Evolutionary conservation across 2,113 vertebrate genomes (phyloP).

Genomic region (Pachypanchax playfairii): DNA sequence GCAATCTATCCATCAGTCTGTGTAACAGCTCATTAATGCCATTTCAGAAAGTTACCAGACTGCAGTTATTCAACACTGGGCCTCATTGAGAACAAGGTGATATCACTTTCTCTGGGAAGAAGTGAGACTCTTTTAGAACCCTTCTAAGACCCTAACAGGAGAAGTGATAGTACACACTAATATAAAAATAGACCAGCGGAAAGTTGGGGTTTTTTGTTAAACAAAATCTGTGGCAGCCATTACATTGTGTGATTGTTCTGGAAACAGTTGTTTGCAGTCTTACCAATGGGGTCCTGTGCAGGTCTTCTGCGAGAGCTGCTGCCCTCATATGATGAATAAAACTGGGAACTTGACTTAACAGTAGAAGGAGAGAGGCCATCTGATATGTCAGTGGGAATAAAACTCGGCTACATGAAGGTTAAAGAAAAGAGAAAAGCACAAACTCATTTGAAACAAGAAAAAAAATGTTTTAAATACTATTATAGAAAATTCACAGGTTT

Average conservation of each 20-base stretch:
- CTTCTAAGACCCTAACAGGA: constrained; percentile 39
- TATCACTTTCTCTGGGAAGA: constrained; percentile 42
- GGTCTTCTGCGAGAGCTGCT: constrained; percentile 82
- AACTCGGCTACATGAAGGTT: constrained; percentile 78
- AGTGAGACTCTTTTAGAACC: constrained; percentile 38
- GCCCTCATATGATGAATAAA: constrained; percentile 83
- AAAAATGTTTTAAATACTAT: not conserved
- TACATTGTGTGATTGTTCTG: not conserved
- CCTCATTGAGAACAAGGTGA: not conserved
- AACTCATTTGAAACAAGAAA: not conserved
- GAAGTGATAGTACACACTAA: constrained; percentile 32
- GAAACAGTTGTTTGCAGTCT: constrained; percentile 46
- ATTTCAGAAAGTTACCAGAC: constrained; percentile 32
- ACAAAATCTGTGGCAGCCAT: not conserved
- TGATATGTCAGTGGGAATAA: constrained; percentile 86
- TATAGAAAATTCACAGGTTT: not conserved
- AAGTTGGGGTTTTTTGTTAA: not conserved
- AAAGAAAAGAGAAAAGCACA: not conserved
- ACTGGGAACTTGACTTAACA: constrained; percentile 85
- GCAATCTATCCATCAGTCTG: constrained; percentile 22
- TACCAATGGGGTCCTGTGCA: constrained; percentile 86
- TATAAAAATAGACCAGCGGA: constrained; percentile 34
- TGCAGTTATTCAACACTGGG: constrained; percentile 18
- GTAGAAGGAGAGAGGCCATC: constrained; percentile 86
- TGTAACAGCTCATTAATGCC: constrained; percentile 38